Base-by-base conservation (phyloP, 2,113 vertebrate species). In the Brachionichthys hirsutus region DNA sequence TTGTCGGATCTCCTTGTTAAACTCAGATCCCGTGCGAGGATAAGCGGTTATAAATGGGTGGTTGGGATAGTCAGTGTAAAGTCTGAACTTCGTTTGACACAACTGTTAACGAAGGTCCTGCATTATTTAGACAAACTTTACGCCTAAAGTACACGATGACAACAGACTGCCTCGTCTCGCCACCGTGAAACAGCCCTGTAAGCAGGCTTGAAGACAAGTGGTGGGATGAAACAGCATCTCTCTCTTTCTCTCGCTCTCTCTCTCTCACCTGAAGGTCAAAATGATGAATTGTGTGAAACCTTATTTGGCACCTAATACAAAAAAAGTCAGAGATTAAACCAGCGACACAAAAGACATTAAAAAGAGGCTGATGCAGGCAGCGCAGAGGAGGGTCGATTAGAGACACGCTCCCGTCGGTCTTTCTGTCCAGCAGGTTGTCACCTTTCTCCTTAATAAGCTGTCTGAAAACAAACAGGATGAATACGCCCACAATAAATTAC, bases 221-320 rank as follows among this genome's bases (percentile, higher is more conserved):
- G 80, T 72, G 82, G 68, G 83, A 85, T 77, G 78, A 79, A 79
- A 79, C 67, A 54, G 75, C 63, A 49, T 63, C 71, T 77, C 58
- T 75, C 58, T 30, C 24, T 3, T 4, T 59, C 47, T 63, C 71
- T 77, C 58, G 73, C 58, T 30, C 24, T 3, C 5, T 59, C 47
- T 61, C 62, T 63, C 53, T 59, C 75, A 64, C 15, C 38, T 51
- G 78, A 74, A 69, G 17, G 46, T 67, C 64, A 60, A 80, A 85
- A 85, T 90, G 85, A 88, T 89, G 79, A 87, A 88, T 84, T 84
- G 85, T 76, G 73, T 81, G 82, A 84, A 86, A 83, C 80, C 75
- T 60, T 74, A 67, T 80, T 83, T 78, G 83, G 82, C 82, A 80
- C 58, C 70, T 78, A 49, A 77, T 84, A 80, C 86, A 77, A 75